Evolutionary conservation across 2,113 vertebrate species (phyloP), one percentile per base, ranked within the genome.

Genomic region (Gobiocypris rarus): DNA sequence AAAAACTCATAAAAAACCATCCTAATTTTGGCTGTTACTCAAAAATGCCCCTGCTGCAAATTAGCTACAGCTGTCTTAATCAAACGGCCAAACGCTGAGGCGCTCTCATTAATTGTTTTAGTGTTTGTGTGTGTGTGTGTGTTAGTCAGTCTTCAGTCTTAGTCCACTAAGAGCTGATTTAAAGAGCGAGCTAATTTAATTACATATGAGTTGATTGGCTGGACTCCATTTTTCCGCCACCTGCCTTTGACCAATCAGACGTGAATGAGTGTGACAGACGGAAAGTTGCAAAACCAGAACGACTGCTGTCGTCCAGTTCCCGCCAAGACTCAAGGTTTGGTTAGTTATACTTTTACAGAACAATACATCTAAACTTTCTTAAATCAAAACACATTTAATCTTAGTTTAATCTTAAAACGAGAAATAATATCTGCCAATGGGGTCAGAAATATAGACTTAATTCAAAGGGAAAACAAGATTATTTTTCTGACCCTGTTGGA

Each of bases 51-150:
- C 38, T 11, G 52, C 34, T 28, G 75, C 56, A 75, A 86, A 85
- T 88, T 87, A 84, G 84, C 38, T 71, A 78, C 80, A 87, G 82
- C 74, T 84, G 81, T 85, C 41, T 83, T 58, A 87, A 81, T 83
- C 26, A 84, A 65, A 4, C 59, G 54, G 5, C 24, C 65, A 56
- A 79, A 10, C 22, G 19, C 5, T 48, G 71, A 73, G 54, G 26
- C 9, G 9, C 63, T 52, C 24, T 77, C 80, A 65, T 79, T 73
- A 69, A 81, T 76, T 82, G 73, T 84, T 86, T 83, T 34, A 26
- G 26, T 38, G n/a, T 26, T 34, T 59, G 41, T 52, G 31, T 19
- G 45, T 26, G 31, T 58, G 28, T 45, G 43, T 54, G 63, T 65
- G 34, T 9, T 3, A 31, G 2, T 14, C 3, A 11, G 38, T n/a